Base-by-base conservation (phyloP, 2,888 invertebrate genomes). In the Drosophila rubida region DNA sequence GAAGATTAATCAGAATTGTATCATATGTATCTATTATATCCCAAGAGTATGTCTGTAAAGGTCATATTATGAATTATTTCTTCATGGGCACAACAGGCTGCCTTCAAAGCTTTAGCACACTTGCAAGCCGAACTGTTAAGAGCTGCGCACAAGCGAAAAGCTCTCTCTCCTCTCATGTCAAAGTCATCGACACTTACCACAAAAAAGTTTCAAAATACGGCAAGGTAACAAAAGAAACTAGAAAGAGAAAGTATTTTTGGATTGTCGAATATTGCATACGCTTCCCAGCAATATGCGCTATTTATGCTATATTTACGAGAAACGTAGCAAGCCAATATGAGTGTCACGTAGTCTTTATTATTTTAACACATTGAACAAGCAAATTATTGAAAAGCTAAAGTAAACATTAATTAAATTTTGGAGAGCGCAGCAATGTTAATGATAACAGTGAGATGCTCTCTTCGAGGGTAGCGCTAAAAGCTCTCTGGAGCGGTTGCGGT, bases 401-500 rank as follows among this genome's bases (percentile, higher is more conserved):
- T 5, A 5, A 9, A 14, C 6, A 22, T 9, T 13, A 1, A 37
- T 9, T 11, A 8, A 7, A 44, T 27, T 37, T 32, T 11, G 1
- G 11, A 16, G 39, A 8, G 19, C 16, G n/a, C 13, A n/a, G 30
- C 42, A 53, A 42, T 5, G 5, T 22, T 27, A 11, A 19, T 44
- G 30, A 53, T 30, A 7, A 13, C 6, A 22, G 27, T 13, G 42
- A 35, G 6, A 14, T 6, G 14, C 32, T 5, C 7, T 25, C 2
- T 3, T 19, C 6, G 11, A 59, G 55, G 51, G 69, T 23, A 57
- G 42, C 1, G 58, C 14, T 59, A 45, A 69, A 78, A 87, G 88
- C 80, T 89, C 72, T 79, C 74, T 87, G 79, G 80, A 74, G 60
- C 53, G 49, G 53, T 46, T 59, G 64, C 70, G 67, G 69, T 57